Evolutionary conservation across 2,797 vertebrate genomes (phyloP), one percentile per base, ranked within the genome.

Genomic region (Mallotus villosus): DNA sequence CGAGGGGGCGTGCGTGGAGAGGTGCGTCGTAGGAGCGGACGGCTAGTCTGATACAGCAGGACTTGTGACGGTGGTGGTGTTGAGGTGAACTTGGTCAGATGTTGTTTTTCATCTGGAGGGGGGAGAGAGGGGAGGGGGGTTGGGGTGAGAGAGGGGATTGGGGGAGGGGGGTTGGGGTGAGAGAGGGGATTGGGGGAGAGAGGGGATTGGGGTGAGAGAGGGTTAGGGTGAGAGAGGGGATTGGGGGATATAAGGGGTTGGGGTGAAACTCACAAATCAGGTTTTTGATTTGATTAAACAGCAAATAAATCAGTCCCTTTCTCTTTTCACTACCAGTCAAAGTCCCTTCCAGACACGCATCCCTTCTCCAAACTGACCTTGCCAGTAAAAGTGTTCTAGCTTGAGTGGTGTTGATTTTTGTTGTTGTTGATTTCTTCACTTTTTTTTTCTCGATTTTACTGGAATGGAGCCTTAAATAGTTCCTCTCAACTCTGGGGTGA

Each of bases 241-340:
- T 46, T 46, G 41, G 9, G 9, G 41, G 41, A 46, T 8, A 46
- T 2, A 46, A 41, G 41, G 2, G 41, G 9, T 46, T 46, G 12
- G 2, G 41, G 12, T 46, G 41, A 46, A 46, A 46, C 32, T 51
- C 9, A 29, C 27, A 53, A 25, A 8, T 66, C 12, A 24, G 5
- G 46, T 66, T 22, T 66, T 46, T 49, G 72, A 67, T 59, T 37
- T 41, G 63, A 12, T 46, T 46, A 46, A 46, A 46, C 41, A 14
- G 9, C 51, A 55, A 55, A 55, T 22, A 22, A 46, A 41, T 49
- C 14, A 27, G 37, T 25, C 11, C 16, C 21, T 51, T 62, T 63
- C 49, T 22, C 34, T 34, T 58, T 41, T 41, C 9, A 46, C 41
- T 14, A 6, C 32, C 32, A 6, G 6, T 34, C 51, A 53, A 60